phyloP scores from a whole-genome alignment of 2,888 invertebrate genomes.

The Nematopogon swammerdamellus region DNA sequence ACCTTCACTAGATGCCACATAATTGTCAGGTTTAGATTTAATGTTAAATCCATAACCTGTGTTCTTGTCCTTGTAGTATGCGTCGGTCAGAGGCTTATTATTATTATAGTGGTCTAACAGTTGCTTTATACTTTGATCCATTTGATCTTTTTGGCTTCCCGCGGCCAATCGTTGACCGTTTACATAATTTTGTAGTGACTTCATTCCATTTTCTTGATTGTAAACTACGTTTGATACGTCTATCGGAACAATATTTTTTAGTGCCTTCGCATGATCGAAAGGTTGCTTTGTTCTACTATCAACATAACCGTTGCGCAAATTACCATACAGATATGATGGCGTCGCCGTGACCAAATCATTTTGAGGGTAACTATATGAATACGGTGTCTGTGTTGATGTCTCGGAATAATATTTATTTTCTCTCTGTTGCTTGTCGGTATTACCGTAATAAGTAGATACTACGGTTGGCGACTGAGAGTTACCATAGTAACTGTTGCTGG shows the following conservation, averaged over 20 bases:
- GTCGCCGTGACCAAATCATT: constrained; percentile 33
- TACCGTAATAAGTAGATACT: constrained; percentile 17
- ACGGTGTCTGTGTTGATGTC: constrained; percentile 19
- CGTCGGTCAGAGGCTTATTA: constrained; percentile 34
- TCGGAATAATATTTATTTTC: constrained; percentile 23
- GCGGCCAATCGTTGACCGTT: background rate
- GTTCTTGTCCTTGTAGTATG: constrained; percentile 45
- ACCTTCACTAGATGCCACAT: constrained; percentile 21
- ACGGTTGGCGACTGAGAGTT: constrained; percentile 20
- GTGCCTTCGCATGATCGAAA: constrained; percentile 46
- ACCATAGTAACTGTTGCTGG: constrained; percentile 16
- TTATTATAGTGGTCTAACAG: constrained; percentile 18
- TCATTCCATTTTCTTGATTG: constrained; percentile 26
- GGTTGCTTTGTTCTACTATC: constrained; percentile 32
- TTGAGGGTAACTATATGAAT: constrained; percentile 22
- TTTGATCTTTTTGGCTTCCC: constrained; percentile 23
- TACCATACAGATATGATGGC: constrained; percentile 29
- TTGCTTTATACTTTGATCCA: constrained; percentile 28
- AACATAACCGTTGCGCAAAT: constrained; percentile 22
- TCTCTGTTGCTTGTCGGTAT: constrained; percentile 22
- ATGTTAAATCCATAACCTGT: constrained; percentile 32
- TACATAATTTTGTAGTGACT: constrained; percentile 13
- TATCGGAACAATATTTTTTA: constrained; percentile 47
- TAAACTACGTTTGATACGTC: constrained; percentile 42
- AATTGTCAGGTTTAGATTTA: constrained; percentile 30